A percentile compares a stretch with the other conserved stretches of the same genome.
Evolutionary conservation across 2,113 vertebrate genomes (phyloP).

Genomic region (Cairina moschata): DNA sequence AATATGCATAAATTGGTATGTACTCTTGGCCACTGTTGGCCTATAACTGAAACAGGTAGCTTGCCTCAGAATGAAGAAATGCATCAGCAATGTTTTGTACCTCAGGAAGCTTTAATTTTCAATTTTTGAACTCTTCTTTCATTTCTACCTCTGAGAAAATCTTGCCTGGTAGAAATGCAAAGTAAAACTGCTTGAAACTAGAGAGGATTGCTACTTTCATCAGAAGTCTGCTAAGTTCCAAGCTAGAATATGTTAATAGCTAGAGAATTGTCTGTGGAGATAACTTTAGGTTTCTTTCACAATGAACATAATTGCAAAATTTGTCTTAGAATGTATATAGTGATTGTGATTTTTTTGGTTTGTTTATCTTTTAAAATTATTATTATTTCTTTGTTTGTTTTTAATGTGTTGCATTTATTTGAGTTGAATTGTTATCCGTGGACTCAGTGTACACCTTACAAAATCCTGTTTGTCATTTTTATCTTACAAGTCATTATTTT

Average conservation of each 20-base stretch:
- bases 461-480: neutral
- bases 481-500: neutral
- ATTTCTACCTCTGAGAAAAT: neutral
- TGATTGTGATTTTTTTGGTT: neutral
- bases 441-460: neutral
- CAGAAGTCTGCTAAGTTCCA: neutral
- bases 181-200: neutral
- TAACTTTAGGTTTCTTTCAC: neutral
- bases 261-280: neutral
- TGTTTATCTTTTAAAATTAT: too few species aligned
- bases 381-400: neutral
- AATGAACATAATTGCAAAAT: fast-evolving
- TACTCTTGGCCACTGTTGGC: neutral
- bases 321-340: neutral
- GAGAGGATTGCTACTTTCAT: neutral
- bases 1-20: neutral
- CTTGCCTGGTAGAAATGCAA: neutral
- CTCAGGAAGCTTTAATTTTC: neutral
- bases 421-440: neutral
- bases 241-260: neutral
- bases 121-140: neutral
- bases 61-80: neutral
- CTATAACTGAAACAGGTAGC: neutral
- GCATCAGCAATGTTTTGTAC: neutral
- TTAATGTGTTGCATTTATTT: neutral